Conservation (phyloP, 2,113 vertebrate genomes). For the Zapornia atra region DNA sequence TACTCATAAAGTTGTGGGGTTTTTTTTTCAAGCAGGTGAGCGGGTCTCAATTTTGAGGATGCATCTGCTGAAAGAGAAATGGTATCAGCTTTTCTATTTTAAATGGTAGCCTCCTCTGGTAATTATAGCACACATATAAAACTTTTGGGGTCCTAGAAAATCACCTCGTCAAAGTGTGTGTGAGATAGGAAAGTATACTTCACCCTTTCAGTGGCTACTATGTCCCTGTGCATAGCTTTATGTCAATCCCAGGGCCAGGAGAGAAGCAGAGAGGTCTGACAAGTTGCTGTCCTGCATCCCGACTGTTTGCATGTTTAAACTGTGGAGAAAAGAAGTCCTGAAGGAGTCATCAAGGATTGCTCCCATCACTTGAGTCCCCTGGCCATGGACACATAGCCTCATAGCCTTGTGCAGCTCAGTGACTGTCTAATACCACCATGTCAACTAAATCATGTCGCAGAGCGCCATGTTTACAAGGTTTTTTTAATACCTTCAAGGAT, state of each 20-base stretch:
- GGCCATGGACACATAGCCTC: accelerated
- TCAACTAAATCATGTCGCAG: no score
- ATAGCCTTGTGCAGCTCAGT: background rate
- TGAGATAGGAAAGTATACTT: background rate
- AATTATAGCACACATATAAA: background rate
- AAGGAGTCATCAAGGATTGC: background rate
- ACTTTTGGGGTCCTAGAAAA: background rate
- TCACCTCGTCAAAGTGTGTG: background rate
- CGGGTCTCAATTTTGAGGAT: background rate
- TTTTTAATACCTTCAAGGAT: no score
- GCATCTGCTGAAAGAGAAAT: background rate
- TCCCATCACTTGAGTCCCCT: background rate
- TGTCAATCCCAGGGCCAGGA: background rate
- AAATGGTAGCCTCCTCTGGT: background rate
- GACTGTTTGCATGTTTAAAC: background rate
- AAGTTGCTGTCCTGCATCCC: background rate
- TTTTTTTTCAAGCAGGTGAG: background rate
- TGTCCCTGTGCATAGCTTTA: background rate
- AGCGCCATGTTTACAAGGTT: no score
- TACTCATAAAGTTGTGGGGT: background rate
- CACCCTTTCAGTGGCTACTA: background rate
- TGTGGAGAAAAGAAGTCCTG: background rate
- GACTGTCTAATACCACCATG: background rate
- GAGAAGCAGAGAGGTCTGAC: background rate
- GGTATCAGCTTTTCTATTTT: background rate